These are phyloP conservation scores for Solea senegalensis DNA, from an alignment of 2,113 vertebrate species.

Conservation along the genomic window DNA sequence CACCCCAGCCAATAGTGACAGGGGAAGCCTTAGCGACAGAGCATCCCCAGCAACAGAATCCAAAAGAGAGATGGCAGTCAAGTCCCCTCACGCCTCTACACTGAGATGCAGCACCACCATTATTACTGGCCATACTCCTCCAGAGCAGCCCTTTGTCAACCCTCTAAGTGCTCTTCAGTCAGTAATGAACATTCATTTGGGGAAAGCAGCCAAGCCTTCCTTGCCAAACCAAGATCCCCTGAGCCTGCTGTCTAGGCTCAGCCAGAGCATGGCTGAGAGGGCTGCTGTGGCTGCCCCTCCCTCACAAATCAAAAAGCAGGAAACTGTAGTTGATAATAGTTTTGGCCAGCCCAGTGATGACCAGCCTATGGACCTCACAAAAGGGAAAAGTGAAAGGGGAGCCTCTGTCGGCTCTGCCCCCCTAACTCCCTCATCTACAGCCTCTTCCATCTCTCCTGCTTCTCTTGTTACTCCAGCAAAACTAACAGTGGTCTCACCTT, in stretches of 20 bases:
- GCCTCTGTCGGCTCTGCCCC: conserved; percentile 88
- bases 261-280: conserved; percentile 96
- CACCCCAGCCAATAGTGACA: conserved; percentile 85
- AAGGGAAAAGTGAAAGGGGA: conserved; percentile 93
- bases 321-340: conserved; percentile 86
- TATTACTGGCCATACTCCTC: conserved; percentile 92
- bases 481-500: conserved; percentile 90
- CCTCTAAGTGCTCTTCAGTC: conserved; percentile 98
- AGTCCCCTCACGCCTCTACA: conserved; percentile 74
- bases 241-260: conserved; percentile 98
- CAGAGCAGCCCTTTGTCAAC: conserved; percentile 96
- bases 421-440: conserved; percentile 88
- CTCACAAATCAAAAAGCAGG: conserved; percentile 88
- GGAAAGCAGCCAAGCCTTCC: conserved; percentile 97
- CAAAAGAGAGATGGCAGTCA: conserved; percentile 76
- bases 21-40: conserved; percentile 73
- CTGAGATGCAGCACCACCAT: conserved; percentile 90
- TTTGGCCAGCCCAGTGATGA: conserved; percentile 92
- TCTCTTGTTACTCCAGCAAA: conserved; percentile 89
- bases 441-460: conserved; percentile 89
- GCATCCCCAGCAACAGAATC: conserved; percentile 72
- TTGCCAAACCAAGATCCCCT: conserved; percentile 94
- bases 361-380: conserved; percentile 98
- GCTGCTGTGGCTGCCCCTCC: conserved; percentile 92
- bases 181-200: conserved; percentile 99